These are phyloP conservation scores for Oithona nana DNA, from an alignment of 2,888 invertebrate genomes.

Conservation along the genomic window DNA sequence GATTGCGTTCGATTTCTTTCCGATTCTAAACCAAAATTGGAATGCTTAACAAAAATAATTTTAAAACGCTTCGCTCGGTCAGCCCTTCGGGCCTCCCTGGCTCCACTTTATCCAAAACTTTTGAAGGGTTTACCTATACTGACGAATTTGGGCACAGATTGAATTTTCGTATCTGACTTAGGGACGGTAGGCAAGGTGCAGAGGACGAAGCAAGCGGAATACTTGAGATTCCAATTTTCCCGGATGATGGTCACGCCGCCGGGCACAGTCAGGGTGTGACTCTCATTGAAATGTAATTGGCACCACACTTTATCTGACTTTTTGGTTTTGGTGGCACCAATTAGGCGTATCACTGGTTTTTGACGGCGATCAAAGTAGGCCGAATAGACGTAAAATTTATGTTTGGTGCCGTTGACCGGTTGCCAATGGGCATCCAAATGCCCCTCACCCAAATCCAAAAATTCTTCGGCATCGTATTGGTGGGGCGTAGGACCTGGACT, in stretches of 20 bases:
- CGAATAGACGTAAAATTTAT: conserved; percentile 73
- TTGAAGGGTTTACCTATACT: no score
- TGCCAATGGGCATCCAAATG: conserved; percentile 24
- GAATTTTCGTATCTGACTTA: no score
- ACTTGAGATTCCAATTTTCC: conserved; percentile 83
- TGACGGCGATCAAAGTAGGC: conserved; percentile 51
- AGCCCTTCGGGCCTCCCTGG: no score
- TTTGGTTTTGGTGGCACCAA: conserved; percentile 72
- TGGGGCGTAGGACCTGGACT: background rate
- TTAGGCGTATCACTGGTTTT: conserved; percentile 42
- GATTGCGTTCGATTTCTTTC: no score
- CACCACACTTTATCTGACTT: conserved; percentile 54
- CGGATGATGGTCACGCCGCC: conserved; percentile 44
- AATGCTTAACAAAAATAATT: no score
- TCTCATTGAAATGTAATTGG: conserved; percentile 20
- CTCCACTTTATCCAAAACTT: no score
- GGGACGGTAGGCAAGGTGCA: conserved; percentile 39
- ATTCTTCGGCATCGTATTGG: background rate
- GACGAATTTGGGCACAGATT: no score
- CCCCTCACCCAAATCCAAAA: conserved; percentile 16
- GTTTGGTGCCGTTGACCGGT: conserved; percentile 25
- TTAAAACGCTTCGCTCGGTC: no score
- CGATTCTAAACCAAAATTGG: no score
- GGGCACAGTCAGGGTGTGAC: background rate
- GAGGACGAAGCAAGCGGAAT: conserved; percentile 60